Conservation (phyloP, 2,888 invertebrate genomes). For the Ethmia dodecea region DNA sequence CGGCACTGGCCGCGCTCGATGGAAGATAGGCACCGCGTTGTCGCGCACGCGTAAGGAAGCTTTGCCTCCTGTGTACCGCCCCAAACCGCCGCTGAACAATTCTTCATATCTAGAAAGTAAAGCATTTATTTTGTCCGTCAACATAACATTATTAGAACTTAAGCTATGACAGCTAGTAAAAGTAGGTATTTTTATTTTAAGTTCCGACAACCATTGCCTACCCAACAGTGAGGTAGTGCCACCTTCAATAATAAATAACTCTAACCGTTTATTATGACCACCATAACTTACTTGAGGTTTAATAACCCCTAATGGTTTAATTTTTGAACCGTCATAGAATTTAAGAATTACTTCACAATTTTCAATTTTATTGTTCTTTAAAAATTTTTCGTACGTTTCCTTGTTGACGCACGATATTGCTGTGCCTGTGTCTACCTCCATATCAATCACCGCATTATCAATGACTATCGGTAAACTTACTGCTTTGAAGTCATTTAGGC, state of each 20-base stretch:
- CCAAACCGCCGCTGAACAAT: slow-evolving; percentile 4
- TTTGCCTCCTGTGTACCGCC: slow-evolving; percentile 6
- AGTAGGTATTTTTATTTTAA: slow-evolving; percentile 5
- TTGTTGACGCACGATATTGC: not conserved
- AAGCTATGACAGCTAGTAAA: not conserved
- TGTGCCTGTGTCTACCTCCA: too few species aligned
- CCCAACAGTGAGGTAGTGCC: slow-evolving; percentile 10
- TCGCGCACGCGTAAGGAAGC: too few species aligned
- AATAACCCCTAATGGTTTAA: not conserved
- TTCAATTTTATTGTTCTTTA: not conserved
- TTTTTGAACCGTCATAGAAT: not conserved
- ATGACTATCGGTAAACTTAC: slow-evolving; percentile 1
- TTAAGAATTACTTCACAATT: not conserved
- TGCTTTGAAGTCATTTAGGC: not conserved
- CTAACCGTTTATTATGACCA: slow-evolving; percentile 2
- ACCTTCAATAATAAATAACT: slow-evolving; percentile 8
- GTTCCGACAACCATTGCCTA: slow-evolving; percentile 1
- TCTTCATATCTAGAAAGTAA: slow-evolving; percentile 6
- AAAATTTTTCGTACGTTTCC: not conserved
- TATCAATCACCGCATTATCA: too few species aligned
- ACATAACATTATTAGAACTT: not conserved
- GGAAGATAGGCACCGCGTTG: too few species aligned
- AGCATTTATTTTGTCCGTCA: not conserved
- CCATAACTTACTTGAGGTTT: not conserved
- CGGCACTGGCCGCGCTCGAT: too few species aligned